Conservation (phyloP, 2,113 vertebrate species). For the Corythornis vintsioides region DNA sequence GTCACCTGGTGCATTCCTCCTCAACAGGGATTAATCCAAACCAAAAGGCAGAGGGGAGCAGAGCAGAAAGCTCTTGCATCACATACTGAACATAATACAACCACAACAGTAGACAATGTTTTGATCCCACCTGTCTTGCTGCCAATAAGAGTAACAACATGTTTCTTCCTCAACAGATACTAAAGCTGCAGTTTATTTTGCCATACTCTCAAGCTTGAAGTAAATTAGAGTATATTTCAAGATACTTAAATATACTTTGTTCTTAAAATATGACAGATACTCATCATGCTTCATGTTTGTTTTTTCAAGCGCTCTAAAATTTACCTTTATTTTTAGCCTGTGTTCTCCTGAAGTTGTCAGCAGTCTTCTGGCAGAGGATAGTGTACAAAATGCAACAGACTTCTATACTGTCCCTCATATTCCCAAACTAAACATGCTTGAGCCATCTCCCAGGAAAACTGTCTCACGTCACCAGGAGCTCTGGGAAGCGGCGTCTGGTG, state of each 20-base stretch:
- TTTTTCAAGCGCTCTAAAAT: neutral
- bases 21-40: neutral
- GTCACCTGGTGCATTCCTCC: neutral
- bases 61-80: neutral
- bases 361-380: fast-evolving
- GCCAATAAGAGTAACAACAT: neutral
- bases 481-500: fast-evolving
- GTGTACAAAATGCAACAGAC: neutral
- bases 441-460: neutral
- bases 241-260: neutral
- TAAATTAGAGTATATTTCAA: neutral
- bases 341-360: neutral
- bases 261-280: neutral
- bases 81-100: neutral
- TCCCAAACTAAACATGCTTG: fast-evolving
- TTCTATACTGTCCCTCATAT: fast-evolving
- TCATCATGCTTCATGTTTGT: neutral
- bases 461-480: fast-evolving
- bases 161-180: neutral
- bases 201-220: neutral
- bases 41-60: neutral
- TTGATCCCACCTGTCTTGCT: neutral
- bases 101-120: neutral
- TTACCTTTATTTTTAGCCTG: neutral
- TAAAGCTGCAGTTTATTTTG: neutral